Percentiles rank a stretch among this genome's conserved stretches.
These are phyloP conservation scores for Clivina fossor DNA, from an alignment of 2,888 invertebrate genomes.

Conservation along the genomic window DNA sequence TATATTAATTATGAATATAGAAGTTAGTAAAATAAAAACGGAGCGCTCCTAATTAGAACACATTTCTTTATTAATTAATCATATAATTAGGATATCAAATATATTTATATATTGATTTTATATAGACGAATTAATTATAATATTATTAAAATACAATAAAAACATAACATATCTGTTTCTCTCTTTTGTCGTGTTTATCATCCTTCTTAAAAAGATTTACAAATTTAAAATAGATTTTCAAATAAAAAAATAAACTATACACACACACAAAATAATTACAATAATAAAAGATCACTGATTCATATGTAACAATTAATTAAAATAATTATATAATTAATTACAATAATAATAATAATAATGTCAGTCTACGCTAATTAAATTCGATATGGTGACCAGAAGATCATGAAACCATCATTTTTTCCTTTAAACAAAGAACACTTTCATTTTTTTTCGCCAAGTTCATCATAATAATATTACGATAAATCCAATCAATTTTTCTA, in stretches of 20 bases:
- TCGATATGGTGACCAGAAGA: conserved; percentile 30
- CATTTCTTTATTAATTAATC: too few species aligned
- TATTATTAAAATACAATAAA: conserved; percentile 23
- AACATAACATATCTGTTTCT: conserved; percentile 27
- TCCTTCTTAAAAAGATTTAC: conserved; percentile 25
- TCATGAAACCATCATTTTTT: conserved; percentile 21
- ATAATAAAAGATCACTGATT: conserved; percentile 14
- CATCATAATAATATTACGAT: too few species aligned
- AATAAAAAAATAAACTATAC: conserved; percentile 31
- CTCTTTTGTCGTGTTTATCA: too few species aligned
- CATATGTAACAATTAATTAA: conserved; percentile 5
- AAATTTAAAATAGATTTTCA: conserved; percentile 23
- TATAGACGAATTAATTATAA: conserved; percentile 22
- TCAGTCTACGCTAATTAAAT: conserved; percentile 30
- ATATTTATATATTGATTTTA: conserved; percentile 11
- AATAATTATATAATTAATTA: conserved; percentile 6
- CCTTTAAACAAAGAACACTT: conserved; percentile 20
- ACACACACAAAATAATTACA: conserved; percentile 24
- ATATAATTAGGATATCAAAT: too few species aligned
- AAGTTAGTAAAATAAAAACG: too few species aligned
- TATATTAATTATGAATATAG: too few species aligned
- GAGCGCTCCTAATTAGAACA: too few species aligned
- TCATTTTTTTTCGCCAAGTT: too few species aligned
- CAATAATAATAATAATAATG: not conserved
- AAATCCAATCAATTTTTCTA: too few species aligned